These are phyloP conservation scores for Sanderia malayensis DNA, from an alignment of 30 jellyfish, hydroid and myxozoan species.

Conservation along the genomic window DNA sequence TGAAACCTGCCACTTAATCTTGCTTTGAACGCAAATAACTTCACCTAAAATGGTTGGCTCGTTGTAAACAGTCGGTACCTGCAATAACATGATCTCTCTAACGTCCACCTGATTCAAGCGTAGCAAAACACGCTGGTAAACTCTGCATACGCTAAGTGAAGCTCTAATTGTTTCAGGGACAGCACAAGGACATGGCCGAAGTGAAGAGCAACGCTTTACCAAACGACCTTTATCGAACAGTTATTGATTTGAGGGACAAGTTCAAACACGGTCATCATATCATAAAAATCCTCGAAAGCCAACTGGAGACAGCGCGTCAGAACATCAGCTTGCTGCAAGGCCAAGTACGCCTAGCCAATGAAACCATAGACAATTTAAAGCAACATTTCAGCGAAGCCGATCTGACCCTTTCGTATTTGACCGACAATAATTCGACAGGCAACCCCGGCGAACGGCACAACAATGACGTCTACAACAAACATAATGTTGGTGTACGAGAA, in stretches of 20 bases:
- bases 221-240: conserved; percentile 41
- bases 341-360: conserved; percentile 89
- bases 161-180: too few species aligned
- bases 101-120: too few species aligned
- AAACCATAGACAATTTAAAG: conserved; percentile 82
- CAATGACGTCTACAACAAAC: conserved; percentile 2
- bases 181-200: conserved; percentile 15
- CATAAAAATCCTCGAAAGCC: conserved; percentile 82
- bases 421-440: conserved; percentile 42
- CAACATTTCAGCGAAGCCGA: conserved; percentile 85
- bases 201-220: conserved; percentile 11
- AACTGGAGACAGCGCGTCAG: conserved; percentile 90
- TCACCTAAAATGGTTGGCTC: too few species aligned
- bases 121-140: too few species aligned
- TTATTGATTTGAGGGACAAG: conserved; percentile 69
- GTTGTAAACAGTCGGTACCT: neutral
- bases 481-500: conserved; percentile 25
- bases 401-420: conserved; percentile 50
- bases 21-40: too few species aligned
- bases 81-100: neutral
- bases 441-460: conserved; percentile 24
- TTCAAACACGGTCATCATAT: conserved; percentile 90
- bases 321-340: conserved; percentile 90
- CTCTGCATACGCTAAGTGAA: too few species aligned
- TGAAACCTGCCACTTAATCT: too few species aligned